Base-by-base conservation (phyloP, 2,113 vertebrate genomes). In the Phaethornis superciliosus region DNA sequence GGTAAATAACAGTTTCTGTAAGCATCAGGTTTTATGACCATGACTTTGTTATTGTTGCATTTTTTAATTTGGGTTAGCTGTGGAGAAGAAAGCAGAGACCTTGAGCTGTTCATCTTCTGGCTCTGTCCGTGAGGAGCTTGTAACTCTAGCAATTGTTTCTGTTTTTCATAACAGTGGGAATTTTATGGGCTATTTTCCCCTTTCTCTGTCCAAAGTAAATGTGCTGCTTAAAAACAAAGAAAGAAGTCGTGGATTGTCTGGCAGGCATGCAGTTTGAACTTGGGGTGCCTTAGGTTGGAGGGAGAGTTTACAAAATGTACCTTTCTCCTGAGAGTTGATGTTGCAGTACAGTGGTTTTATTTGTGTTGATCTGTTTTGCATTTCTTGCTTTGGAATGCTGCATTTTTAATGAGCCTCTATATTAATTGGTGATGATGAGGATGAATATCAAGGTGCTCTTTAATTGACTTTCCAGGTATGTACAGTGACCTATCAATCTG, bases 91-190 rank as follows among this genome's bases (percentile, higher is more conserved):
- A 95, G 78, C 51, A 81, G 58, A 83, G 64, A 79, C 72, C 55
- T 40, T 69, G 93, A 93, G 79, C 80, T 52, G 76, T 88, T 95
- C 81, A 68, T 89, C 88, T 79, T 70, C 76, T 97, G 92, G 58
- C 78, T 88, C 3, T 0, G 49, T 91, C 56, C 16, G 2, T 72
- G 58, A 97, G 88, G 79, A 85, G 84, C 94, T 94, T 94, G 94
- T 96, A 94, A 97, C 91, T 93, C 76, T 96, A 95, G 83, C 79
- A 93, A 94, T 85, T 91, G 67, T 94, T 96, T 97, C 94, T 86
- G 78, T 94, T 96, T 96, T 95, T 91, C 72, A 88, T 85, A 97
- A 93, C 92, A 89, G 67, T 96, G 80, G 71, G 91, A 80, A 96
- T 74, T 85, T 70, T 80, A 94, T 60, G 58, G 83, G 74, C 77